Base-by-base conservation (phyloP, 64 coral and sea anemone genomes). In the Anthopleura sola region DNA sequence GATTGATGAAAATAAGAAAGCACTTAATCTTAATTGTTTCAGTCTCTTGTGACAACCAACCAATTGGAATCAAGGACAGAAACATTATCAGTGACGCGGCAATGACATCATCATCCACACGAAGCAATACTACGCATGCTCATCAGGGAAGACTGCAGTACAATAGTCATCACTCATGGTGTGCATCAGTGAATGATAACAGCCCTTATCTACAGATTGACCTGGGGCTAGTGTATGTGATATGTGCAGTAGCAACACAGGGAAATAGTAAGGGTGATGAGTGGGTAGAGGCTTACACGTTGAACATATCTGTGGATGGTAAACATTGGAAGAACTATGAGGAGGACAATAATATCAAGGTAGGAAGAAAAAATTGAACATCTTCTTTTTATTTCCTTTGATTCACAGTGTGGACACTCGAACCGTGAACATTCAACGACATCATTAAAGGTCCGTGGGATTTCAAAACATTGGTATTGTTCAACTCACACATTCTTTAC, bases 41-140 rank as follows among this genome's bases (percentile, higher is more conserved):
- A 71, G 66, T 11, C 3, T 71, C 66, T 71, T 79, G 76, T n/a
- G 37, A 79, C 16, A 79, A 79, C 37, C 76, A 79, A 38, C 10
- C 76, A 79, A 37, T 79, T 79, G 76, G 76, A 23, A 79, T 79
- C 29, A n/a, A 71, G 10, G 31, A 71, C 66, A 79, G 38, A 38
- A 79, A 46, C 18, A 44, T 44, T 15, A 79, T 79, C 76, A 79
- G 15, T 23, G 76, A 79, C 39, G 20, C 0, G 5, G 20, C 15
- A 23, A 79, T 79, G 44, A 79, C 36, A 20, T 38, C 76, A 79
- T 44, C 76, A 47, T 79, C 76, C 6, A 79, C 19, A 24, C 17
- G 20, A 23, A 44, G 21, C 24, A 83, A 83, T 37, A 21, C 23
- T 49, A 83, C 82, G 37, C 44, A 36, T 37, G 37, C 82, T 60